phyloP scores from a whole-genome alignment of 2,113 vertebrate species.

The Archilochus colubris region DNA sequence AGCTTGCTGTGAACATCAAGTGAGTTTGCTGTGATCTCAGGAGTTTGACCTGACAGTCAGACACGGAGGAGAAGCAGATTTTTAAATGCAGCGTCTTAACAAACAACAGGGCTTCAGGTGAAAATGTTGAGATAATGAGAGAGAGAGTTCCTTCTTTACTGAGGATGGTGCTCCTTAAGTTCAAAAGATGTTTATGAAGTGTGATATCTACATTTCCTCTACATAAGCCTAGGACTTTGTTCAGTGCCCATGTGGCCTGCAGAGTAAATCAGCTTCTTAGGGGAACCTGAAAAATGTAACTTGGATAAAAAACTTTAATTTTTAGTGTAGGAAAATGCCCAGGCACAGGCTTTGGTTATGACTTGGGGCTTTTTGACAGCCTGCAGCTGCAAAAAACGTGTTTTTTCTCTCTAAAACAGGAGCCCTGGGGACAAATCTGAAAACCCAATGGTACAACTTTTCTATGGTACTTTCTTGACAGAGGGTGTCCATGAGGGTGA shows the following conservation, averaged over 20 bases:
- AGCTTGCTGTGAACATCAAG: constrained; percentile 88
- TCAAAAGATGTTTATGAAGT: neutral
- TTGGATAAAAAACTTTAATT: neutral
- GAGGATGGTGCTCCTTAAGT: neutral
- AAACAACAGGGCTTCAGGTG: rapidly evolving
- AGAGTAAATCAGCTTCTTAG: neutral
- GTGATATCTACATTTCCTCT: neutral
- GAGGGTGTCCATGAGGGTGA: constrained; percentile 92
- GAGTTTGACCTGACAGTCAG: neutral
- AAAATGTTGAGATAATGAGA: neutral
- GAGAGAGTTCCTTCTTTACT: neutral
- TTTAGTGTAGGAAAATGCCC: neutral
- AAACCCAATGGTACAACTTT: constrained; percentile 98
- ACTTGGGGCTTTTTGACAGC: neutral
- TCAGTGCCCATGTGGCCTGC: rapidly evolving
- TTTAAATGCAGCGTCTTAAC: neutral
- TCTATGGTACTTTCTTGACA: constrained; percentile 94
- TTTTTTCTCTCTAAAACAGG: constrained; percentile 66
- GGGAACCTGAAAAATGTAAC: neutral
- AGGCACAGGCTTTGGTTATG: neutral
- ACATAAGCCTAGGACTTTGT: rapidly evolving
- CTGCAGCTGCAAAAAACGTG: neutral
- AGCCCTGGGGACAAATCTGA: constrained; percentile 84
- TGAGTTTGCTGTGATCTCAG: constrained; percentile 67
- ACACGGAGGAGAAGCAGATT: neutral